A percentile compares a stretch with the other conserved stretches of the same genome.
Conservation (phyloP, 1,140 invertebrate genomes). For the Neomicropteryx cornuta region DNA sequence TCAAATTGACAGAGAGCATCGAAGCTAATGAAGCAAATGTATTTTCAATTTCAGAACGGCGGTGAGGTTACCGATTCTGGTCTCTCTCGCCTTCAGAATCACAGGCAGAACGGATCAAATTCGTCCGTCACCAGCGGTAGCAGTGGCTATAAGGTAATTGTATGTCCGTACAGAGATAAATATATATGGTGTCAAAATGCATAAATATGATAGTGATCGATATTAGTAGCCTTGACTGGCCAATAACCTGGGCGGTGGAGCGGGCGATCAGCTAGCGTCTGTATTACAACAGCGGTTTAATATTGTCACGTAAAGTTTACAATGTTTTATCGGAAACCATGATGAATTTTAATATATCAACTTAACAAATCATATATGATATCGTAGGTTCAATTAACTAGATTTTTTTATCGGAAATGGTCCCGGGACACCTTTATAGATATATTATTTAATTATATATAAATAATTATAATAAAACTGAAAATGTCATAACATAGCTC, state of each 20-base stretch:
- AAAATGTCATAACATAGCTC: no score
- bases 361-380: neutral
- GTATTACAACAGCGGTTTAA: neutral
- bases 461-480: no score
- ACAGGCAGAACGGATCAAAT: conserved; percentile 27
- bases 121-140: conserved; percentile 34
- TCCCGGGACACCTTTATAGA: no score
- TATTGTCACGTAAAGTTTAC: neutral
- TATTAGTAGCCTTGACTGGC: neutral
- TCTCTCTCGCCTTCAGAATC: conserved; percentile 4
- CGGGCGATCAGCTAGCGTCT: no score
- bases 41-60: conserved; percentile 24
- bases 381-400: conserved; percentile 1
- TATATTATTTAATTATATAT: no score
- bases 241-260: neutral
- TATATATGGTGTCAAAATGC: neutral
- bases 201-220: neutral
- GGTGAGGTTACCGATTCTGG: conserved; percentile 13
- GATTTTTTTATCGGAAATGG: no score
- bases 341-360: neutral
- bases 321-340: neutral
- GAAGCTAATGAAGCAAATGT: conserved; percentile 4
- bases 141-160: conserved; percentile 36
- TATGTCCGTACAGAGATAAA: conserved; percentile 4
- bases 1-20: conserved; percentile 11